Conservation (phyloP, 2,113 vertebrate species). For the Romanogobio albipinnatus region DNA sequence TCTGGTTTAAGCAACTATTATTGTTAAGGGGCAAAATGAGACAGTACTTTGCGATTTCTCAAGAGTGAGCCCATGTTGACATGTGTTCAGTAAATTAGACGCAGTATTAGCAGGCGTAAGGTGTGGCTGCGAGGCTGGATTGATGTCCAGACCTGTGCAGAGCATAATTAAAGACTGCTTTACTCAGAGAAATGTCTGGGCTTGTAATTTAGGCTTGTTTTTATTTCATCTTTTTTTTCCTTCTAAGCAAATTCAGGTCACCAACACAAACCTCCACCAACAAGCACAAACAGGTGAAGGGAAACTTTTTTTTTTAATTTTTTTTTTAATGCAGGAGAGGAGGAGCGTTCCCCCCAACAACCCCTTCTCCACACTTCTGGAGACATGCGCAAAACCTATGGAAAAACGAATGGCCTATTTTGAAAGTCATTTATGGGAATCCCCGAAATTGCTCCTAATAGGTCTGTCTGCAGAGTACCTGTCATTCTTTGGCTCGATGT, state of each 20-base stretch:
- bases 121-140: constrained; percentile 36
- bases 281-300: constrained; percentile 55
- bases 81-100: constrained; percentile 61
- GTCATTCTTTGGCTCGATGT: constrained; percentile 52
- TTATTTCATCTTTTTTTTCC: constrained; percentile 50
- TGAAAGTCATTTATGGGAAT: constrained; percentile 72
- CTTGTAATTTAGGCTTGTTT: constrained; percentile 36
- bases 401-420: constrained; percentile 66
- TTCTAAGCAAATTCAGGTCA: constrained; percentile 60
- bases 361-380: constrained; percentile 41
- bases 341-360: constrained; percentile 60
- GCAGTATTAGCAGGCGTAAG: constrained; percentile 58
- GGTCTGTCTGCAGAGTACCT: constrained; percentile 64
- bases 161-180: constrained; percentile 43
- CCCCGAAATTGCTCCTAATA: constrained; percentile 74
- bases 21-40: background rate
- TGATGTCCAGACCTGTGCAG: constrained; percentile 5
- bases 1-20: constrained; percentile 22
- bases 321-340: constrained; percentile 56
- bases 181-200: constrained; percentile 20
- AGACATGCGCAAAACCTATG: constrained; percentile 53
- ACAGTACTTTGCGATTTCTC: background rate
- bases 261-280: constrained; percentile 50
- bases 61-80: constrained; percentile 52
- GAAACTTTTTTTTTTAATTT: constrained; percentile 55